phyloP scores from a whole-genome alignment of 2,888 invertebrate species.

The Aleiodes testaceus region DNA sequence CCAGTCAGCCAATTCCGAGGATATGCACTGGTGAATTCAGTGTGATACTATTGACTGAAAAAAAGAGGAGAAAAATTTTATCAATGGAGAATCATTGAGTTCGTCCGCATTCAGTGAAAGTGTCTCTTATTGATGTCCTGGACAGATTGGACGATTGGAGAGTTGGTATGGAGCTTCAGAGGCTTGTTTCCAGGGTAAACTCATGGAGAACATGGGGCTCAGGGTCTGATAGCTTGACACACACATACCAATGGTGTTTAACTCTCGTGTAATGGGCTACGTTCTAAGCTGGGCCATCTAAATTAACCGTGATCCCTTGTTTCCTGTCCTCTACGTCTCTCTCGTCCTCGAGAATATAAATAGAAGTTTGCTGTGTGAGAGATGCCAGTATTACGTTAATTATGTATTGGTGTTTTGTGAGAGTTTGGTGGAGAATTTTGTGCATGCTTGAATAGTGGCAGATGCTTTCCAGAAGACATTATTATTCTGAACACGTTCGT shows the following conservation, averaged over 20 bases:
- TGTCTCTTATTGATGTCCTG: too few species aligned
- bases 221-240: neutral
- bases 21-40: slow-evolving; percentile 41
- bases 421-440: neutral
- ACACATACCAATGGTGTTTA: slow-evolving; percentile 33
- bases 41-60: neutral
- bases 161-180: too few species aligned
- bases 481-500: slow-evolving; percentile 52
- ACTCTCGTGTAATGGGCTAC: slow-evolving; percentile 47
- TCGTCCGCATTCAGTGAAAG: neutral
- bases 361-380: too few species aligned
- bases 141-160: too few species aligned
- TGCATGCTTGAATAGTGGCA: neutral
- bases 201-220: slow-evolving; percentile 24
- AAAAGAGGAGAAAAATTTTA: too few species aligned
- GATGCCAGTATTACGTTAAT: too few species aligned
- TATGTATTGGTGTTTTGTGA: too few species aligned
- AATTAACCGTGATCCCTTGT: slow-evolving; percentile 44
- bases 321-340: neutral
- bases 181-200: slow-evolving; percentile 27
- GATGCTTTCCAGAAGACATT: slow-evolving; percentile 34
- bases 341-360: neutral
- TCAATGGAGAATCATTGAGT: too few species aligned
- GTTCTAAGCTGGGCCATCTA: slow-evolving; percentile 40
- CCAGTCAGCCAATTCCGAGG: slow-evolving; percentile 39